A percentile compares a stretch with the other conserved stretches of the same genome.
These are phyloP conservation scores for Megalops cyprinoides DNA, from an alignment of 2,797 vertebrate species.

Conservation along the genomic window DNA sequence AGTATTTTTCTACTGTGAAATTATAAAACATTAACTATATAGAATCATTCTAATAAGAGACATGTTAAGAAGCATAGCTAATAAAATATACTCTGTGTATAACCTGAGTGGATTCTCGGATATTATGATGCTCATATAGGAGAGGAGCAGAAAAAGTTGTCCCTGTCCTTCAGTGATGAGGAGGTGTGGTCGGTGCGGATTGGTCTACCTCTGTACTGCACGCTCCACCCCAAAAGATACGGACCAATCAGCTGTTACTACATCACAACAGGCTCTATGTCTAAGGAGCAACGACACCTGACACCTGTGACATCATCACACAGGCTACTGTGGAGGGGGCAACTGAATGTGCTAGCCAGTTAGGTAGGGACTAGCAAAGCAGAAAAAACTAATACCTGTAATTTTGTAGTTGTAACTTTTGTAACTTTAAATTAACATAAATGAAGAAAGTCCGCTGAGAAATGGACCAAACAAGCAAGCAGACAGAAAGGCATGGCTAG, in stretches of 20 bases:
- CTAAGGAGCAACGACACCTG: not conserved
- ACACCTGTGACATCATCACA: not conserved
- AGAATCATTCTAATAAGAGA: not conserved
- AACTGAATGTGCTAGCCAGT: not conserved
- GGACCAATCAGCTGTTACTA: not conserved
- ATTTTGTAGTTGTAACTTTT: too few relatives aligned
- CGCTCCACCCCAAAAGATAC: not conserved
- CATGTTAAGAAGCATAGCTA: not conserved
- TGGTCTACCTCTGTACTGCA: not conserved
- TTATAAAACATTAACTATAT: not conserved
- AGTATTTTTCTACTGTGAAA: slow-evolving; percentile 34
- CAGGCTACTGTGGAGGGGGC: too few relatives aligned
- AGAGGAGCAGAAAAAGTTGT: not conserved
- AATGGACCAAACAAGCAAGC: not conserved
- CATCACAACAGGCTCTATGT: not conserved
- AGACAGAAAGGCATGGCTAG: not conserved
- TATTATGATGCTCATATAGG: not conserved
- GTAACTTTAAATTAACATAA: not conserved
- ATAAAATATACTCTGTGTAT: slow-evolving; percentile 18
- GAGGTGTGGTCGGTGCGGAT: not conserved
- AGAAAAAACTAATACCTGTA: too few relatives aligned
- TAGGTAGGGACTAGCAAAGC: not conserved
- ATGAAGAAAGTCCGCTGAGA: not conserved
- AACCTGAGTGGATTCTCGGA: slow-evolving; percentile 20
- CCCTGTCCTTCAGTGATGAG: not conserved